These are phyloP conservation scores for Drosophila nikananu DNA, from an alignment of 1,140 invertebrate species.

Conservation along the genomic window DNA sequence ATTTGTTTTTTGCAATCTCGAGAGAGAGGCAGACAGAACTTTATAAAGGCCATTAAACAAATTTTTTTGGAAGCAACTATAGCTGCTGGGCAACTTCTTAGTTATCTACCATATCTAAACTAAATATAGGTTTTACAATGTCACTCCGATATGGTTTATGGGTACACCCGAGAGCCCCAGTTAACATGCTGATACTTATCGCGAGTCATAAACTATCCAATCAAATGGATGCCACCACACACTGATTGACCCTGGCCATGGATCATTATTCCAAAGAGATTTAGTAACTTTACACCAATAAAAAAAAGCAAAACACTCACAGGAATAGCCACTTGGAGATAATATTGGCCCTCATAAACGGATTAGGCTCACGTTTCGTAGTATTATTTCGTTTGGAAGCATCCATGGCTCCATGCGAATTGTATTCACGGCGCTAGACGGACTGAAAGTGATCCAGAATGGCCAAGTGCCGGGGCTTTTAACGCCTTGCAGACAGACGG, in stretches of 20 bases:
- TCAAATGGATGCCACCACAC: constrained; percentile 3
- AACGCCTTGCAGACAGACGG: constrained; percentile 26
- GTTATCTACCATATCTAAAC: constrained; percentile 4
- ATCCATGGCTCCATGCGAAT: constrained; percentile 59
- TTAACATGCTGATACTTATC: constrained; percentile 7
- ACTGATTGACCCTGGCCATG: constrained; percentile 33
- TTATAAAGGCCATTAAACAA: not conserved
- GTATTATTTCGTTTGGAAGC: constrained; percentile 32
- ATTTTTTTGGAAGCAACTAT: not conserved
- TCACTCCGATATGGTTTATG: constrained; percentile 16
- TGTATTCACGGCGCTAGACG: constrained; percentile 22
- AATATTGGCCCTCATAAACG: constrained; percentile 61
- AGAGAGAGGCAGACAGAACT: not conserved
- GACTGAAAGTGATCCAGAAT: constrained; percentile 39
- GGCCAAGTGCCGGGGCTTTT: constrained; percentile 29
- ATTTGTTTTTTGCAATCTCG: not conserved
- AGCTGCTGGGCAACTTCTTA: not conserved
- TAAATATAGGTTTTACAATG: not conserved
- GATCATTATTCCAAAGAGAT: not conserved
- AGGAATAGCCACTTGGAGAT: constrained; percentile 72
- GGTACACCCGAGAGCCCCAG: not conserved
- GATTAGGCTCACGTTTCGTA: constrained; percentile 60
- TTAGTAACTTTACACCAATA: constrained; percentile 17
- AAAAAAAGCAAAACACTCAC: constrained; percentile 43
- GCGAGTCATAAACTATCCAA: constrained; percentile 12